Base-by-base conservation (phyloP, 2,113 vertebrate genomes). In the Narcine bancroftii region DNA sequence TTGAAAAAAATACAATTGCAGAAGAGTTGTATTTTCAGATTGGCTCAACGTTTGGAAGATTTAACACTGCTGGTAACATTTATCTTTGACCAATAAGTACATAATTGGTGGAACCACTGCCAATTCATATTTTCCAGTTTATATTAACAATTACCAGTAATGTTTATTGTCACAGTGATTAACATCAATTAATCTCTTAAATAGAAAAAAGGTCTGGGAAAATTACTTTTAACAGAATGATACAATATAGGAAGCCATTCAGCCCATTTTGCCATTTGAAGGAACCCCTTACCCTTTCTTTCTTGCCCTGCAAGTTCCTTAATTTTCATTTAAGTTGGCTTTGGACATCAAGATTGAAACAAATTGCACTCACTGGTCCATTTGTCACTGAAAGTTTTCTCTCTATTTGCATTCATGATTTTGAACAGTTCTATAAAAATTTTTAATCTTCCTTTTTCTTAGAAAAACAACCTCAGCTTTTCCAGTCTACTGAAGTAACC, bases 111-210 rank as follows among this genome's bases (percentile, higher is more conserved):
- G 13, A 87, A 87, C n/a, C 21, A 60, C 29, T 87, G 81, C 81
- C 81, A 21, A 56, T 87, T 87, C n/a, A 36, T 50, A 87, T 87
- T 60, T 87, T 60, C 81, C 53, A 87, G 33, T 87, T 87, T 60
- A n/a, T 36, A 60, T 60, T 87, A 60, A 87, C 56, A 60, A 87
- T 87, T 87, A 60, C 33, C 53, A 87, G 81, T 85, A 85, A 85
- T 36, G 81, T 87, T 87, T 87, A 87, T 36, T 63, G 81, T 87
- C 81, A 87, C 13, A n/a, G 33, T 87, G 50, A 85, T 85, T 85
- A 85, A 85, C 36, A 21, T 33, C 81, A 85, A 33, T 85, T 60
- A 85, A 60, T 85, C 81, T 85, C 29, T 15, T 85, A 60, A 85
- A 9, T 21, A 85, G 13, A 5, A 53, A 85, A 60, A 36, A 33